Evolutionary conservation across 64 coral and sea anemone genomes (phyloP).

Genomic region (Stylophora pistillata): DNA sequence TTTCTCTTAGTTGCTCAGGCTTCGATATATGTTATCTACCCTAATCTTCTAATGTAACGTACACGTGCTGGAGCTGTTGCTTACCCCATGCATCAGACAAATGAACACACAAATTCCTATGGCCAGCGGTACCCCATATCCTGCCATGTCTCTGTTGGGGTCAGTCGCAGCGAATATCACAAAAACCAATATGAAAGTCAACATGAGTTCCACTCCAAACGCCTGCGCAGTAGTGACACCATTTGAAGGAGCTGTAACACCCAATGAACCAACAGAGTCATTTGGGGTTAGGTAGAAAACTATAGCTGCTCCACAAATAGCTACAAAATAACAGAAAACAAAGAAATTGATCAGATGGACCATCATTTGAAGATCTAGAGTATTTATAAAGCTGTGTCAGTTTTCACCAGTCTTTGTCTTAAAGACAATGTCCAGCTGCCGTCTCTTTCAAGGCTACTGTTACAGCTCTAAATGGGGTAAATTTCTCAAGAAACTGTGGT

Average conservation of each 20-base stretch:
- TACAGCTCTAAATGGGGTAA: too few relatives aligned
- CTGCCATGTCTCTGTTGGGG: slow-evolving; percentile 40
- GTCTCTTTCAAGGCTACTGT: too few relatives aligned
- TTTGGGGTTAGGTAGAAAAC: slow-evolving; percentile 22
- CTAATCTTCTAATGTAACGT: too few relatives aligned
- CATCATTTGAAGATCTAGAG: too few relatives aligned
- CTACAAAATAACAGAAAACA: slow-evolving; percentile 5
- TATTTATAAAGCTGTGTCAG: too few relatives aligned
- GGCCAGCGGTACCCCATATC: slow-evolving; percentile 73
- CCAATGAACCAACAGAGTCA: slow-evolving; percentile 26
- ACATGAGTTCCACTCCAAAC: slow-evolving; percentile 43
- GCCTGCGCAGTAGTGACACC: slow-evolving; percentile 39
- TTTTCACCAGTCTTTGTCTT: too few relatives aligned
- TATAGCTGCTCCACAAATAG: slow-evolving; percentile 60
- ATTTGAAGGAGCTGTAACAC: slow-evolving; percentile 53
- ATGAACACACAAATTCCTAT: slow-evolving; percentile 78
- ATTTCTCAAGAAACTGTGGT: too few relatives aligned
- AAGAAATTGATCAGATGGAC: background rate
- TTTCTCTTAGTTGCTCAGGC: too few relatives aligned
- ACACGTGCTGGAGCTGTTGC: background rate
- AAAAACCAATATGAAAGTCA: slow-evolving; percentile 76
- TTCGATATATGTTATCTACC: too few relatives aligned
- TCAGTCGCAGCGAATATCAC: slow-evolving; percentile 60
- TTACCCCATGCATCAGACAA: slow-evolving; percentile 76
- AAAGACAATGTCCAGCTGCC: too few relatives aligned